Base-by-base conservation (phyloP, 2,113 vertebrate genomes). In the Salvelinus fontinalis region DNA sequence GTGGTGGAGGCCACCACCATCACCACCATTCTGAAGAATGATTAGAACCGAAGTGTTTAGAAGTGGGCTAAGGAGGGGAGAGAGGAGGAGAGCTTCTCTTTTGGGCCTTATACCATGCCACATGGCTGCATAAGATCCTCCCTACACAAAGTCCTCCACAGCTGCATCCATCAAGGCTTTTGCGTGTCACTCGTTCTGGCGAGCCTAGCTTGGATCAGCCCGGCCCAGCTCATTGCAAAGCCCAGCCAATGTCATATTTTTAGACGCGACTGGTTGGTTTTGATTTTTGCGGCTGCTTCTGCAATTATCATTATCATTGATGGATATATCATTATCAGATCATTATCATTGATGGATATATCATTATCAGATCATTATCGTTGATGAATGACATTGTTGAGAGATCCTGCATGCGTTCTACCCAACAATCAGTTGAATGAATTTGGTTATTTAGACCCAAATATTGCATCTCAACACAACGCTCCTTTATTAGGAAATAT, bases 301-400 rank as follows among this genome's bases (percentile, higher is more conserved):
- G 86, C 87, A 91, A 92, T 93, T 90, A 91, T 90, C 92, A 92
- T 93, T 91, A 93, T 83, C 92, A 89, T 80, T 92, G 93, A 92
- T 93, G 90, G 88, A 92, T 91, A 87, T 86, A 88, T 81, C 80
- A 71, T 83, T 83, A 79, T 74, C 79, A 79, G 90, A 91, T 91
- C 92, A 92, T 93, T 91, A 93, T 83, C 91, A 89, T 80, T 92
- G 93, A 93, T 93, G 90, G 88, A 92, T 91, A 87, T 86, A 88
- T 81, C 80, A 71, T 83, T 83, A 79, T 74, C 79, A 79, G 90
- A 91, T 89, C 86, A 90, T 93, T 92, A 92, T 90, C 75, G 85
- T 82, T 85, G 78, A 83, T 5, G 92, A 92, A 93, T 93, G 92
- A 92, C 85, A 70, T 87, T 90, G 89, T 79, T 62, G 76, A 83